Conservation (phyloP, 2,113 vertebrate species). For the Pyxicephalus adspersus region DNA sequence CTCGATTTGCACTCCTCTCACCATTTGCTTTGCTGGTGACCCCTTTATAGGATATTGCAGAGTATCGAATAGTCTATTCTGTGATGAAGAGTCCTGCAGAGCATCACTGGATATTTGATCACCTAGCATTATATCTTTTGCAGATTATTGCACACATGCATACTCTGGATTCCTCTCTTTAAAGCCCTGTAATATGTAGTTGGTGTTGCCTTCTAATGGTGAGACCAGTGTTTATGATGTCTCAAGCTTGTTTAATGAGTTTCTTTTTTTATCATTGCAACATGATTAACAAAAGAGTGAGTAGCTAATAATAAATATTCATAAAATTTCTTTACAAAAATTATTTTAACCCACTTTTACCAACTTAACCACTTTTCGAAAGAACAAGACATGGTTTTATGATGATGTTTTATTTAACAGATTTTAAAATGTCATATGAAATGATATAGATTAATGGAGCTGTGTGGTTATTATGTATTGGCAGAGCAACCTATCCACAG, state of each 20-base stretch:
- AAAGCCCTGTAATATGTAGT: not conserved
- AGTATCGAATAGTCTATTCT: constrained; percentile 33
- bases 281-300: too few relatives aligned
- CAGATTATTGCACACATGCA: constrained; percentile 10
- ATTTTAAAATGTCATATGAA: too few relatives aligned
- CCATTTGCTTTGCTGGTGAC: constrained; percentile 35
- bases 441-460: too few relatives aligned
- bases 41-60: constrained; percentile 27
- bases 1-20: constrained; percentile 54
- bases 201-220: not conserved
- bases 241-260: not conserved
- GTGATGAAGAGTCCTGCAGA: constrained; percentile 25
- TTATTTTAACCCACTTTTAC: too few relatives aligned
- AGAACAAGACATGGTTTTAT: too few relatives aligned
- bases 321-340: too few relatives aligned
- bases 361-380: too few relatives aligned
- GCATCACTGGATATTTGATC: constrained; percentile 17
- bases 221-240: not conserved
- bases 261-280: too few relatives aligned
- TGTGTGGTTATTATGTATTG: too few relatives aligned
- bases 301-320: too few relatives aligned
- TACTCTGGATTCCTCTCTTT: not conserved
- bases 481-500: too few relatives aligned
- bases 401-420: too few relatives aligned
- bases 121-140: not conserved